Percentiles rank a stretch among this genome's conserved stretches.
Evolutionary conservation across 2,113 vertebrate genomes (phyloP).

Genomic region (Cavia porcellus): DNA sequence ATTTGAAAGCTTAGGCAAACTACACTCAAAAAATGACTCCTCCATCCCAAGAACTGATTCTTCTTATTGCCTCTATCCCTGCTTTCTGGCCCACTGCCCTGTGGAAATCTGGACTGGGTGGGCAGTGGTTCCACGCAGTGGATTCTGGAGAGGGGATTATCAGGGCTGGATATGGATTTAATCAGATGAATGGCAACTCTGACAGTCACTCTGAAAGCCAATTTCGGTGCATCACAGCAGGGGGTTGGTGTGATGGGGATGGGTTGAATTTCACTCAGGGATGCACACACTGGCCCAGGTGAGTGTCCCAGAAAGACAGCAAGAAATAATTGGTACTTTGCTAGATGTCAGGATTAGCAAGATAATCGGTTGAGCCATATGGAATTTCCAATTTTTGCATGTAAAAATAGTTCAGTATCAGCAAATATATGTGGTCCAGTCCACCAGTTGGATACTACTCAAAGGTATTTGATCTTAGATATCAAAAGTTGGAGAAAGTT

Average conservation of each 20-base stretch:
- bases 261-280: not conserved
- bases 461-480: not conserved
- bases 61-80: not conserved
- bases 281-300: not conserved
- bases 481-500: not conserved
- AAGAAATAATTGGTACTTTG: slow-evolving; percentile 3
- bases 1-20: slow-evolving; percentile 17
- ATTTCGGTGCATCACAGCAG: not conserved
- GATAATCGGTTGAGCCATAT: not conserved
- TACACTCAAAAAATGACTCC: not conserved
- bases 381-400: not conserved
- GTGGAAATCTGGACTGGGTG: not conserved
- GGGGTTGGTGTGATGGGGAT: not conserved
- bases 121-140: not conserved
- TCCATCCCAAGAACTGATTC: not conserved
- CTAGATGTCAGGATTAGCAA: not conserved
- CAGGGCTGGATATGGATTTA: not conserved
- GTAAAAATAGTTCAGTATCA: not conserved
- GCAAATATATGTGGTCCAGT: not conserved
- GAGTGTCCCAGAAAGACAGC: not conserved
- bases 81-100: fast-evolving
- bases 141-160: not conserved
- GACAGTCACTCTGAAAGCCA: not conserved
- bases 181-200: not conserved
- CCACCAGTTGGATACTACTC: not conserved